phyloP scores from a whole-genome alignment of 2,113 vertebrate genomes.

The Tragulus kanchil region DNA sequence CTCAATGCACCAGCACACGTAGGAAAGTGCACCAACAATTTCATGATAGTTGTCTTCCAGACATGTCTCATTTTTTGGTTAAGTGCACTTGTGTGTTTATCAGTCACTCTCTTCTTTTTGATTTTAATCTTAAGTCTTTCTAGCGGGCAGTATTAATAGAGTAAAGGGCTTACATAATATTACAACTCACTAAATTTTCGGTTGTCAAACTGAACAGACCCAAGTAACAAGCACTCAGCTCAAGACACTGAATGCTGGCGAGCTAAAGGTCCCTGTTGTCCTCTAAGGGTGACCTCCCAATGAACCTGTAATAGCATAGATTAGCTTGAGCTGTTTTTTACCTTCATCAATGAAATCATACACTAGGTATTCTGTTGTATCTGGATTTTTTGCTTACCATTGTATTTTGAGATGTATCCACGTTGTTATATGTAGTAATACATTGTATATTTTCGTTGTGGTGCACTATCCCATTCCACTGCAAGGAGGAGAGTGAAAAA shows the following conservation, averaged over 20 bases:
- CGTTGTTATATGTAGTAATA: background rate
- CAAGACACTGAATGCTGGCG: background rate
- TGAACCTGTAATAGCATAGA: background rate
- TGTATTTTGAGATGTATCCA: background rate
- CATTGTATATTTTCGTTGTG: background rate
- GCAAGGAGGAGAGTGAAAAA: too few relatives aligned
- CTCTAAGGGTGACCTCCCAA: background rate
- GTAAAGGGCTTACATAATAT: background rate
- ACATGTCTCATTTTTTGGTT: background rate
- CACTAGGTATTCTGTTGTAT: background rate
- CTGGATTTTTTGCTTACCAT: background rate
- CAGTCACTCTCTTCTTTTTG: background rate
- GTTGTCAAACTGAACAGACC: background rate
- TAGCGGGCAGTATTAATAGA: too few relatives aligned
- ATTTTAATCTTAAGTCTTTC: background rate
- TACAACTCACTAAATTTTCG: background rate
- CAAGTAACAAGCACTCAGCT: background rate
- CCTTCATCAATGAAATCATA: background rate
- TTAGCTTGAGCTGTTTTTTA: background rate
- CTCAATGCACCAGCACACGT: background rate
- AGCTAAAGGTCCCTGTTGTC: background rate
- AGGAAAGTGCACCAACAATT: background rate
- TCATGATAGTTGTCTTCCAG: background rate
- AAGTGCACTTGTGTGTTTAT: background rate
- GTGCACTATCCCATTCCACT: background rate